Percentiles rank a stretch among this genome's conserved stretches.
Conservation (phyloP, 2,888 invertebrate genomes). For the Branchipolynoe longqiensis region DNA sequence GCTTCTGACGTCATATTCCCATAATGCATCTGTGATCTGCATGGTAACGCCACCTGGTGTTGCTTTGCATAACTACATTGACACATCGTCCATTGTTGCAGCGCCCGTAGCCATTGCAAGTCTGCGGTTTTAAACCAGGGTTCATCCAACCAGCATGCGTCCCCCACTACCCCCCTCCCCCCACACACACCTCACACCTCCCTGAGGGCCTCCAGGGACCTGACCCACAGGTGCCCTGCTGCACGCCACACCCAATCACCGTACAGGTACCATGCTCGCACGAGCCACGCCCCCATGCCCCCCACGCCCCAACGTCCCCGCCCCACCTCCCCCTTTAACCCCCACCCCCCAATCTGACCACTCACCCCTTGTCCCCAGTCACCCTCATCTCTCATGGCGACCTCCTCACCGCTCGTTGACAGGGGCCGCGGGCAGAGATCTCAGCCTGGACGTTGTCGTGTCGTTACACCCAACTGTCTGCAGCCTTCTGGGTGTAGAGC, state of each 20-base stretch:
- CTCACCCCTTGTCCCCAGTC: not conserved
- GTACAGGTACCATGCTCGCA: constrained; percentile 21
- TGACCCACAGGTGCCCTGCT: constrained; percentile 36
- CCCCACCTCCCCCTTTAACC: not conserved
- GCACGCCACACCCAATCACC: constrained; percentile 39
- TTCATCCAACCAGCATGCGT: not conserved
- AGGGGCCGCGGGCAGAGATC: not conserved
- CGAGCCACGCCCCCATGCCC: constrained; percentile 7
- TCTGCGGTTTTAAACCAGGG: too few species aligned
- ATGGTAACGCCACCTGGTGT: too few species aligned
- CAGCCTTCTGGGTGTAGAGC: too few species aligned
- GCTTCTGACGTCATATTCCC: too few species aligned
- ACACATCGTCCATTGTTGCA: too few species aligned
- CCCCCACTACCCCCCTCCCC: not conserved
- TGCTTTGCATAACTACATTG: too few species aligned
- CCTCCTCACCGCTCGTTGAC: not conserved
- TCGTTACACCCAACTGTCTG: too few species aligned
- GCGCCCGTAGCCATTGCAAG: too few species aligned
- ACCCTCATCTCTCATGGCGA: not conserved
- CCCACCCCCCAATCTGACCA: not conserved
- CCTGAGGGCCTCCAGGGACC: not conserved
- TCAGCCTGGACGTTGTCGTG: too few species aligned
- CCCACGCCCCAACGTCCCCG: too few species aligned
- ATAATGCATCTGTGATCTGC: too few species aligned
- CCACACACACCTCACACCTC: not conserved